phyloP scores from a whole-genome alignment of 2,797 vertebrate species.

The Crypturellus tataupa region DNA sequence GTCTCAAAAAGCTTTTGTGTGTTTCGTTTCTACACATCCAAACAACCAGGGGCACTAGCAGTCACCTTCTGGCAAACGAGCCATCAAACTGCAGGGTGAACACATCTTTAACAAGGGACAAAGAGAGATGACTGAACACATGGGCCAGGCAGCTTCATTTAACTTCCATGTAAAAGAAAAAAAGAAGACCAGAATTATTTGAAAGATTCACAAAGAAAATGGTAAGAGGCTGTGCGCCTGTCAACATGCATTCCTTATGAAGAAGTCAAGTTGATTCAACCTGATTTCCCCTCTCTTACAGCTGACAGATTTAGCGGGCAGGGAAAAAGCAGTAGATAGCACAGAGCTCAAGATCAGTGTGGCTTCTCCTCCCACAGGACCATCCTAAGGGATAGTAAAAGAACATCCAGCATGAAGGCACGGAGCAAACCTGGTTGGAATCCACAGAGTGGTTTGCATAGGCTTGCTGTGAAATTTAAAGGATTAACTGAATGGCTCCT shows the following conservation, averaged over 20 bases:
- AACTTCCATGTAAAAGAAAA: not conserved
- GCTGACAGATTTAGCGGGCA: not conserved
- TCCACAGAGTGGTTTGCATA: not conserved
- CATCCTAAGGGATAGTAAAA: not conserved
- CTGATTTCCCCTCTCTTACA: not conserved
- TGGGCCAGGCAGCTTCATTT: not conserved
- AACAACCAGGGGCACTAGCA: not conserved
- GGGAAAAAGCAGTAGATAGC: not conserved
- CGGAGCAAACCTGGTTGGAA: not conserved
- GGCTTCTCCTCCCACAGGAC: not conserved
- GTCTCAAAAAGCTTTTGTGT: not conserved
- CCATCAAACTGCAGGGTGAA: not conserved
- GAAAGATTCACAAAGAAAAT: not conserved
- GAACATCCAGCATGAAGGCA: not conserved
- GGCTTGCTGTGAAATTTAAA: constrained; percentile 17
- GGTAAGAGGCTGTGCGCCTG: not conserved
- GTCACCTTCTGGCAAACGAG: not conserved
- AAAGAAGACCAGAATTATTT: not conserved
- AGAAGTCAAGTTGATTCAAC: not conserved
- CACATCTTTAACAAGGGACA: too few species aligned
- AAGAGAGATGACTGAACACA: too few species aligned
- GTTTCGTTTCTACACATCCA: not conserved
- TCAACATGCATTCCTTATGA: not conserved
- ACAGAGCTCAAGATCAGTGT: not conserved
- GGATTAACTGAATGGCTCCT: constrained; percentile 50